Conservation (phyloP, 2,888 invertebrate genomes). For the Cerastis rubricosa region DNA sequence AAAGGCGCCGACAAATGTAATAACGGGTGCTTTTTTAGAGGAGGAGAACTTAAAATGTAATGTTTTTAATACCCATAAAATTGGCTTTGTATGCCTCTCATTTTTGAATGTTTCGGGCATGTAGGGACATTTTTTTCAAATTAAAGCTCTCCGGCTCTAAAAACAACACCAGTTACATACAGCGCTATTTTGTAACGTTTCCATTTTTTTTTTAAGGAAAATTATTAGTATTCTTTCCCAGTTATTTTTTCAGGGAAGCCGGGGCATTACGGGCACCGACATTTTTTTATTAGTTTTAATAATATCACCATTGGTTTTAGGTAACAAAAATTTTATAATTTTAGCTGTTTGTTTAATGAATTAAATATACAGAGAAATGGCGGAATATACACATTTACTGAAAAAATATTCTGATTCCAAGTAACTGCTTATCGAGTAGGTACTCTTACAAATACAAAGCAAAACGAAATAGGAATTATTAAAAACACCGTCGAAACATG, state of each 20-base stretch:
- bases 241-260: background rate
- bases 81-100: too few relatives aligned
- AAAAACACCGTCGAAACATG: background rate
- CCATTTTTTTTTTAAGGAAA: background rate
- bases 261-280: too few relatives aligned
- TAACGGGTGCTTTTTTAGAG: background rate
- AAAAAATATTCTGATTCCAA: background rate
- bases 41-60: too few relatives aligned
- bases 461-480: background rate
- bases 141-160: background rate
- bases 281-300: background rate
- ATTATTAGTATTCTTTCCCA: background rate
- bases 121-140: too few relatives aligned
- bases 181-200: background rate
- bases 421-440: background rate
- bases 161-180: background rate
- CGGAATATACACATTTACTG: background rate
- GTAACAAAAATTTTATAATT: background rate
- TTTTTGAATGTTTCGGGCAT: too few relatives aligned
- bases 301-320: background rate
- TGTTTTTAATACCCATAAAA: too few relatives aligned
- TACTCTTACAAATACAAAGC: background rate
- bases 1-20: too few relatives aligned
- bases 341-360: background rate
- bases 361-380: background rate